Base-by-base conservation (phyloP, 2,888 invertebrate genomes). In the Cryptus viduatorius region DNA sequence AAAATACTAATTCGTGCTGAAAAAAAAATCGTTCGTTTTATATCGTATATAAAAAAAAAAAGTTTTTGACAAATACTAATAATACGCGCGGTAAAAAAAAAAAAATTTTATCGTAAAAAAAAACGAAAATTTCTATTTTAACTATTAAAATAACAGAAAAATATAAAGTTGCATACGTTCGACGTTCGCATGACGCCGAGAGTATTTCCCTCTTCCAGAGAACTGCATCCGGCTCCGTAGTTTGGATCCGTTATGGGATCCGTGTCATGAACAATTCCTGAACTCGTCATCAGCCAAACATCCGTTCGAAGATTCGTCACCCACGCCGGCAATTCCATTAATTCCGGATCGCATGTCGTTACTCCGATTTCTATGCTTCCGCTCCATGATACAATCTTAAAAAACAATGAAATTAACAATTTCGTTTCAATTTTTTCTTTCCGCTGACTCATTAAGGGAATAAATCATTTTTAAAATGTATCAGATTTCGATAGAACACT, bases 241-340 rank as follows among this genome's bases (percentile, higher is more conserved):
- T 79, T 79, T 42, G 96, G 96, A 93, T 98, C 98, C 48, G 97
- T 95, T 79, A 98, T 94, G 67, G 97, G 96, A 42, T 96, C 95
- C 1, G 98, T 98, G 94, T 98, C 97, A 92, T 97, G 97, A 31
- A 98, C 95, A 75, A 99, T 96, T 53, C 97, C 97, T 87, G 96
- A 96, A 37, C 98, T 98, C 2, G 98, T 97, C 97, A 98, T 97
- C 71, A 98, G 96, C 98, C 98, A 99, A 86, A 98, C 97, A 86
- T 97, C 97, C 90, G 96, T 96, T 87, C 96, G 96, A 92, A 97
- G 95, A 90, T 97, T 97, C 12, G 96, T 96, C 8, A 98, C 97
- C 91, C 97, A 97, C 7, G 97, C 96, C 48, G 96, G 96, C 88
- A 97, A 94, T 86, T 96, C 96, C 85, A 96, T 94, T 69, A 95